Conservation (phyloP, 2,888 invertebrate species). For the Dasypogon diadema region DNA sequence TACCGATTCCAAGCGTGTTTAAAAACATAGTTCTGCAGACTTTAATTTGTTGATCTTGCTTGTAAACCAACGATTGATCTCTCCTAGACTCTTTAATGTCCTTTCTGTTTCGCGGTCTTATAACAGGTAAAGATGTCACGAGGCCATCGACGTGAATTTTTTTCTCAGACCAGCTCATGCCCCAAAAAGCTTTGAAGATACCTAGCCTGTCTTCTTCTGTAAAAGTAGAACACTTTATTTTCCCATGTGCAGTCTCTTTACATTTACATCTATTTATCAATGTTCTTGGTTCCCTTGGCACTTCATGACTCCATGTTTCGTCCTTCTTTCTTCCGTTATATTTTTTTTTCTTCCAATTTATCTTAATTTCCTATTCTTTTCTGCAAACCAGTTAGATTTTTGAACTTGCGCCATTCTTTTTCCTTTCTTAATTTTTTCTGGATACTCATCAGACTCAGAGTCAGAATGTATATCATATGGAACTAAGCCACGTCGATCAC, state of each 20-base stretch:
- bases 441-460: not conserved
- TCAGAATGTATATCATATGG: conserved; percentile 10
- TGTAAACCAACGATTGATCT: not conserved
- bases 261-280: not conserved
- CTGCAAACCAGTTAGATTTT: too few species aligned
- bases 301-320: too few species aligned
- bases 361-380: too few species aligned
- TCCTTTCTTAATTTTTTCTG: not conserved
- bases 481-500: not conserved
- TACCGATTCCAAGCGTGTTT: too few species aligned
- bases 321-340: too few species aligned
- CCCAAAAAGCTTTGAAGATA: conserved; percentile 8
- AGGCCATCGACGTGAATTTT: not conserved
- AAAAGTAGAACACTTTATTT: conserved; percentile 3
- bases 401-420: too few species aligned
- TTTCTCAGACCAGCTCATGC: not conserved
- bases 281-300: too few species aligned
- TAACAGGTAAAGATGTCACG: not conserved
- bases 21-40: too few species aligned
- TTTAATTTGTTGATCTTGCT: too few species aligned
- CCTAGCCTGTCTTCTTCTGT: not conserved
- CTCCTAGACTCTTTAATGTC: conserved; percentile 9
- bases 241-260: not conserved
- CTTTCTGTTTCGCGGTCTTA: conserved; percentile 9
- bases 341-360: too few species aligned